Percentiles rank a stretch among this genome's conserved stretches.
Evolutionary conservation across 2,888 invertebrate species (phyloP).

Genomic region (Tetheella fluctuosa): DNA sequence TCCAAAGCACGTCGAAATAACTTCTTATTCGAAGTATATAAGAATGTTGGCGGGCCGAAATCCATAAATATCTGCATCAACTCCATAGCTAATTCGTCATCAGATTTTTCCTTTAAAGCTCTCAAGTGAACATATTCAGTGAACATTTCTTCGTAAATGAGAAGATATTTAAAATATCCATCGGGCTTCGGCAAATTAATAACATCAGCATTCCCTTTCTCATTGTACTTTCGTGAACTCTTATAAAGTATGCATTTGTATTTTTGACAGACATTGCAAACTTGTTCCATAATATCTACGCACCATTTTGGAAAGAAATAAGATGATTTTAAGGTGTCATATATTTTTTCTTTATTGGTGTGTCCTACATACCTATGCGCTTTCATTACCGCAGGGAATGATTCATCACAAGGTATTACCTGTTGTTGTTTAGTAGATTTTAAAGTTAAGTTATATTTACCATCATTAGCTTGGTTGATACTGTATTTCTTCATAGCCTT

Average conservation of each 20-base stretch:
- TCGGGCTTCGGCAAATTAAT: background rate
- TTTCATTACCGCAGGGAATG: background rate
- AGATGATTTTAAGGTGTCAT: background rate
- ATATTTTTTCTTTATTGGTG: background rate
- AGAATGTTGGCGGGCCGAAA: conserved; percentile 20
- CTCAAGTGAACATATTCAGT: conserved; percentile 22
- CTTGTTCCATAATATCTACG: background rate
- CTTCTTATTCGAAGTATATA: background rate
- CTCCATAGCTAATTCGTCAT: conserved; percentile 17
- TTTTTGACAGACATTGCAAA: background rate
- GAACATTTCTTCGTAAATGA: conserved; percentile 17
- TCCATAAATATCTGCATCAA: conserved; percentile 25
- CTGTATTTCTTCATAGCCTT: background rate
- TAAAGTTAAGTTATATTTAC: background rate
- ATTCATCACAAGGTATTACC: background rate
- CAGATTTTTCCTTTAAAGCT: conserved; percentile 11
- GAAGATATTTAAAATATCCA: conserved; percentile 14
- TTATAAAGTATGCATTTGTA: background rate
- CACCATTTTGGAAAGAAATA: background rate
- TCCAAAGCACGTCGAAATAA: background rate
- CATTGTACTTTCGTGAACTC: background rate
- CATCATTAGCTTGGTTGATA: background rate
- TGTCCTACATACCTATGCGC: background rate
- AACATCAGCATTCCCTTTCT: background rate
- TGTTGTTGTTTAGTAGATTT: background rate